These are phyloP conservation scores for Microctonus aethiopoides DNA, from an alignment of 2,888 invertebrate genomes.

Conservation along the genomic window DNA sequence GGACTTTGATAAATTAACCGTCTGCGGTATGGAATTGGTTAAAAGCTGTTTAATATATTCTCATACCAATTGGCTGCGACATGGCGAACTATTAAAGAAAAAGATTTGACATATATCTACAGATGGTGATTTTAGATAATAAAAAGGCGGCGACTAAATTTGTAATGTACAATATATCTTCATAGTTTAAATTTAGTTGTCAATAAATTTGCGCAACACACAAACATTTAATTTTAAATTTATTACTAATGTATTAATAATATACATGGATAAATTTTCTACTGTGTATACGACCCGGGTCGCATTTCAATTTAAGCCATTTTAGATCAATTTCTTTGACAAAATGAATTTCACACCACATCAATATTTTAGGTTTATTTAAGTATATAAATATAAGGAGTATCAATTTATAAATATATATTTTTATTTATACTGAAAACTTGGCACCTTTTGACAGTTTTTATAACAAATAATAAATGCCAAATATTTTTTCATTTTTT, in stretches of 20 bases:
- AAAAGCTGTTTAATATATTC: background rate
- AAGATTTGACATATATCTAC: background rate
- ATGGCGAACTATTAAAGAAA: background rate
- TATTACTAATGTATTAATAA: too few species aligned
- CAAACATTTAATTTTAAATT: background rate
- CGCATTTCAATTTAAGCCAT: background rate
- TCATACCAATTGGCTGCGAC: background rate
- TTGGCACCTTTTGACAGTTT: background rate
- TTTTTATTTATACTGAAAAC: background rate
- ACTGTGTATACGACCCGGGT: too few species aligned
- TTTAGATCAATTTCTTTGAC: background rate
- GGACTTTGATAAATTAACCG: background rate
- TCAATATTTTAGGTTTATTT: background rate
- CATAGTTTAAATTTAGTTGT: background rate
- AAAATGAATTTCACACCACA: background rate
- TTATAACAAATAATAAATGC: background rate
- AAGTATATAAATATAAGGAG: background rate
- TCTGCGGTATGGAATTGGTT: background rate
- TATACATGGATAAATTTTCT: too few species aligned
- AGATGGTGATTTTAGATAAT: background rate
- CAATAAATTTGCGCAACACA: background rate
- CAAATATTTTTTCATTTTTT: background rate
- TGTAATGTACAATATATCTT: background rate
- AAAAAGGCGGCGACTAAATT: background rate
- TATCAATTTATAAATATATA: background rate